Conservation (phyloP, 2,113 vertebrate genomes). For the Ornithorhynchus anatinus region DNA sequence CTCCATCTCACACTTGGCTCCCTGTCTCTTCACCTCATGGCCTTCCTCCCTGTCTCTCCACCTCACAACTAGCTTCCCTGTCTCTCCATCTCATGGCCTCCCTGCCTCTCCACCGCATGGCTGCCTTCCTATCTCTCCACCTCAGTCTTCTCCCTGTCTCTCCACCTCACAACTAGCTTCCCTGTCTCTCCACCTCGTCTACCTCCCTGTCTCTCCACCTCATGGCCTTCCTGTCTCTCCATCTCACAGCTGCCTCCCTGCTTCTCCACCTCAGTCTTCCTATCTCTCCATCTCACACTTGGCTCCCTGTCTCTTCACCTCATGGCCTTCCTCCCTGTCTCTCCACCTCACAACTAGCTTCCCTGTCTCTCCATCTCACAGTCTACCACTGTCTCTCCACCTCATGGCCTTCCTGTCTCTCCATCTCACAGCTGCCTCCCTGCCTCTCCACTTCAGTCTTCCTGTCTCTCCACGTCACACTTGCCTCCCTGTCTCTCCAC, state of each 20-base stretch:
- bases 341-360: too few relatives aligned
- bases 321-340: not conserved
- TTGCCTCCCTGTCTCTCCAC: too few relatives aligned
- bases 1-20: not conserved
- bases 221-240: too few relatives aligned
- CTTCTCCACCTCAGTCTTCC: too few relatives aligned
- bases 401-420: accelerated
- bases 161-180: not conserved
- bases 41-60: accelerated
- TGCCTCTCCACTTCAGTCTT: too few relatives aligned
- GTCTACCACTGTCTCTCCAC: too few relatives aligned
- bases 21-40: not conserved
- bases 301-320: not conserved
- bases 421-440: accelerated
- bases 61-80: accelerated
- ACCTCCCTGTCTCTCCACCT: not conserved
- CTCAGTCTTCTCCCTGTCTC: too few relatives aligned
- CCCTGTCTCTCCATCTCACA: too few relatives aligned
- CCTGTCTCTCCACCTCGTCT: not conserved
- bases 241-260: not conserved
- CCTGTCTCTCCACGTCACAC: too few relatives aligned
- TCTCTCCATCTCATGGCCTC: accelerated
- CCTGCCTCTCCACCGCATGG: accelerated
- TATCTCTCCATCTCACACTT: not conserved
- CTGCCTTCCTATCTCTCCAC: too few relatives aligned